Base-by-base conservation (phyloP, 2,797 vertebrate genomes). In the Garrulus glandarius region DNA sequence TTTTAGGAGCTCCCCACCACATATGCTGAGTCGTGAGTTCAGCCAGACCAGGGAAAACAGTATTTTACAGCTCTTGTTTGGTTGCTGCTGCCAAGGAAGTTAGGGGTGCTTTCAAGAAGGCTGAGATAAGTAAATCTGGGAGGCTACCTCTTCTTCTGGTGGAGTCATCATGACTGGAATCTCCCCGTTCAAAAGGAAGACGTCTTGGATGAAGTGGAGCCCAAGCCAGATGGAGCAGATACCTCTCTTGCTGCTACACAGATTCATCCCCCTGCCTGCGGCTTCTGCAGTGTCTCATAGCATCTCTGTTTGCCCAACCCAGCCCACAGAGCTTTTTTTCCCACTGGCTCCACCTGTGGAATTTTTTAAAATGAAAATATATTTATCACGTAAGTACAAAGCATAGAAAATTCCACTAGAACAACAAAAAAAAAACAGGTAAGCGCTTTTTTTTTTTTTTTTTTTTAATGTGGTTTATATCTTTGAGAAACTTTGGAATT, bases 21-120 rank as follows among this genome's bases (percentile, higher is more conserved):
- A 94, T 84, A 30, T 70, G 94, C 95, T 97, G 96, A 96, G 87
- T 93, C 21, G 92, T 46, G 6, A 90, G 77, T 94, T 96, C 11
- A 2, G 44, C 87, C 91, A 92, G 93, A 87, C 63, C 85, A 57
- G 56, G 70, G 93, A 95, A 96, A 93, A 93, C 91, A 94, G 55
- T 56, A 10, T 84, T 95, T 92, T 79, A 60, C 61, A 84, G 85
- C 75, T 64, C 75, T 84, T 70, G 80, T 76, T 94, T 93, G 77
- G 59, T 79, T 94, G 16, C 41, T 1, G 30, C 80, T 93, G 86
- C 94, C 94, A 93, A 93, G 88, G 77, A 94, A 92, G 67, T 87
- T 56, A 30, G 59, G 50, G 87, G 37, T 84, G 88, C 74, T 95
- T 92, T 93, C 74, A 87, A 67, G 71, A 43, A 63, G 75, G 29